These are phyloP conservation scores for Papilio polytes DNA, from an alignment of 1,140 invertebrate species.

Conservation along the genomic window DNA sequence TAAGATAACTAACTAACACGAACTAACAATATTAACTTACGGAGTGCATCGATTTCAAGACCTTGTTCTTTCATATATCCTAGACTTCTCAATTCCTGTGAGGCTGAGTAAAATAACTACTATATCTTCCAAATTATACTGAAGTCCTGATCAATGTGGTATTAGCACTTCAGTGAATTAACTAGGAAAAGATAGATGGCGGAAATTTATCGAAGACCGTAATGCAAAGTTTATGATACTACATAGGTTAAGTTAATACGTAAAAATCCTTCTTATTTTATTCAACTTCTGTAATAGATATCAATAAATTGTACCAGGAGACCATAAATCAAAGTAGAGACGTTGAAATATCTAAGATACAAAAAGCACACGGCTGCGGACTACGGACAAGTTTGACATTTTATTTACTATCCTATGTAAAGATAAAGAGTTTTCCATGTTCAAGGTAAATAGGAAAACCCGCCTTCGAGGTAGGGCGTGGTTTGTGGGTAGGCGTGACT, in stretches of 20 bases:
- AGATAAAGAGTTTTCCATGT: conserved; percentile 35
- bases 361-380: conserved; percentile 4
- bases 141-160: too few species aligned
- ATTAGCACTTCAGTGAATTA: too few species aligned
- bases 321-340: conserved; percentile 16
- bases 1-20: too few species aligned
- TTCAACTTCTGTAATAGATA: not conserved
- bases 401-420: conserved; percentile 23
- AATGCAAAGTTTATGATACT: too few species aligned
- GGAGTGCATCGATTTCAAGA: too few species aligned
- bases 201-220: too few species aligned
- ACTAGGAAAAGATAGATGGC: too few species aligned
- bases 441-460: conserved; percentile 6
- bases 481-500: conserved; percentile 29
- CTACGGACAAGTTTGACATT: conserved; percentile 29
- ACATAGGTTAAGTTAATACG: not conserved
- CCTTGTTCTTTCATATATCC: too few species aligned
- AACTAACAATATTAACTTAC: too few species aligned
- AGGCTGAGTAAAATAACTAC: too few species aligned
- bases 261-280: not conserved
- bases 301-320: conserved; percentile 6
- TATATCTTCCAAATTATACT: too few species aligned
- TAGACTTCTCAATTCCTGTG: too few species aligned
- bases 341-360: conserved; percentile 19
- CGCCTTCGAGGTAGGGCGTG: conserved; percentile 22